A percentile compares a stretch with the other conserved stretches of the same genome.
phyloP scores from a whole-genome alignment of 2,113 vertebrate species.

The Atrichornis clamosus region DNA sequence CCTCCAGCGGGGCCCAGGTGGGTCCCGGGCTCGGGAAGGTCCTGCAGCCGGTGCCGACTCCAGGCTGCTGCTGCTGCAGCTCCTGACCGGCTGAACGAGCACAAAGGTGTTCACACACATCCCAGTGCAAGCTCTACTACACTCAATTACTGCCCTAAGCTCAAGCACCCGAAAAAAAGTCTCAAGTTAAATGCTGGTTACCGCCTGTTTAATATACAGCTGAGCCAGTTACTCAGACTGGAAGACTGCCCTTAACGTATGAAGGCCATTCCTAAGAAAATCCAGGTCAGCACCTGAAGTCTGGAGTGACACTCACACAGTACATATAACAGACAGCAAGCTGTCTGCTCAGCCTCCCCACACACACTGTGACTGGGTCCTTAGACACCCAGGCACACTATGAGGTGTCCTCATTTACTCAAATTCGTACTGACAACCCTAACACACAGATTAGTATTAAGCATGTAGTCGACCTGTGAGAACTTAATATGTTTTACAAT shows the following conservation, averaged over 20 bases:
- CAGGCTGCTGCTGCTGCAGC: background rate
- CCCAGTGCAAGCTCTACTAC: background rate
- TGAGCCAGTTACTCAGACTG: background rate
- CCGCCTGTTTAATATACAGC: background rate
- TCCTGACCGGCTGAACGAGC: background rate
- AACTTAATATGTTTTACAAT: background rate
- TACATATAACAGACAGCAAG: background rate
- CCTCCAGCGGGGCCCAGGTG: background rate
- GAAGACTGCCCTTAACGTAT: background rate
- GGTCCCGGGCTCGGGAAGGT: rapidly evolving
- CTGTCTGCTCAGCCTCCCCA: background rate
- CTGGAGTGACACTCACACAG: rapidly evolving
- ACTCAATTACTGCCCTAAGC: background rate
- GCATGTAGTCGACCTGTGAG: background rate
- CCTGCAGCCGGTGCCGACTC: background rate
- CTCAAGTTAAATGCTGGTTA: background rate
- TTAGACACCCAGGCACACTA: background rate
- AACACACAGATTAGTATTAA: background rate
- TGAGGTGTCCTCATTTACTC: background rate
- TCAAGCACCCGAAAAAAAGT: background rate
- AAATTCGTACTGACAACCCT: background rate
- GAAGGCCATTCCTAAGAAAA: background rate
- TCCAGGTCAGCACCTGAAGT: background rate
- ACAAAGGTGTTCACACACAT: background rate
- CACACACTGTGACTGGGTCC: background rate